Base-by-base conservation (phyloP, 2,888 invertebrate genomes). In the Pristionchus arcanus region DNA sequence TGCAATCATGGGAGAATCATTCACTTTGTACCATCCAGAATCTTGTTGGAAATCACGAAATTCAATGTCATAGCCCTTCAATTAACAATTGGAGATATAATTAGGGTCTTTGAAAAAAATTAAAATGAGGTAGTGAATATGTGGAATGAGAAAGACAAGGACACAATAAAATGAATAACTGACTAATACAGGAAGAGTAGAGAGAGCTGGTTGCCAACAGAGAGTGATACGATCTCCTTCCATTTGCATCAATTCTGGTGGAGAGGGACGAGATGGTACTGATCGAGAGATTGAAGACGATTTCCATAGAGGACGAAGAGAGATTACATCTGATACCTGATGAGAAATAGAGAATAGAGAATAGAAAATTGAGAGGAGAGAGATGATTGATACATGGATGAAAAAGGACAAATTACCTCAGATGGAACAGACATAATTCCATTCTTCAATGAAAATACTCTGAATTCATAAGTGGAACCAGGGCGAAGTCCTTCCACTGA, bases 121-220 rank as follows among this genome's bases (percentile, higher is more conserved):
- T 49, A 49, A 49, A 49, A 3, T 49, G 42, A 13, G 3, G n/a
- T n/a, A n/a, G n/a, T n/a, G n/a, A n/a, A n/a, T 49, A 49, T 49
- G 42, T 49, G 42, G 42, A 49, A 49, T 49, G 42, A 49, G 9
- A 49, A 49, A 49, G 42, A 49, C 42, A 59, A 25, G 1, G 49
- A n/a, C 11, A 28, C 15, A 42, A 34, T 66, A 21, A n/a, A 37
- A 34, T 37, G 53, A 16, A 21, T 11, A 19, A 89, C 91, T 89
- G 53, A 93, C 93, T 90, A 92, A 91, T n/a, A 95, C 94, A 15
- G 95, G 95, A 19, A 94, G 92, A 9, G 91, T 87, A 90, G 94
- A 94, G 68, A 94, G 92, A 9, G 95, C 94, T 15, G 95, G 95
- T 71, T 93, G 87, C 95, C 95, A 95, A 87, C 95, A 95, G 21